Evolutionary conservation across 2,797 vertebrate species (phyloP).

Genomic region (Danio tinwini): DNA sequence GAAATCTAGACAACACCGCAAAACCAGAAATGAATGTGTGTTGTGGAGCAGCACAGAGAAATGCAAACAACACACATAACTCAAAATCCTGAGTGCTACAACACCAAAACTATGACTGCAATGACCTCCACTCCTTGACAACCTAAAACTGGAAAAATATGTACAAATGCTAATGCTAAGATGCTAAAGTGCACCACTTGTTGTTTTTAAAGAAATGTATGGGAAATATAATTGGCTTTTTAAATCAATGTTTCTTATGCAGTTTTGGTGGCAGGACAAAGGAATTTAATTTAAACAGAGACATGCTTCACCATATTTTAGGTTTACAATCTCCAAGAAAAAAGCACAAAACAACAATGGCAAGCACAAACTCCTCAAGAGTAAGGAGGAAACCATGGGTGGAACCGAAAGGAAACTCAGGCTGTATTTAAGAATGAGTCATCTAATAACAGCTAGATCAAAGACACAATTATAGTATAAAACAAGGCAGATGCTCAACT

Average conservation of each 20-base stretch:
- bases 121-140: neutral
- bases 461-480: slow-evolving; percentile 2
- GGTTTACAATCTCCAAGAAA: neutral
- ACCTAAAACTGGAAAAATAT: neutral
- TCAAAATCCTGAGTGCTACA: neutral
- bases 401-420: neutral
- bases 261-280: neutral
- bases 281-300: neutral
- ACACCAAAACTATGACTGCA: neutral
- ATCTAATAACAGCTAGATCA: slow-evolving; percentile 9
- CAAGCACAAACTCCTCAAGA: neutral
- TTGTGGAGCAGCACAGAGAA: neutral
- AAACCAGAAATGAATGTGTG: slow-evolving; percentile 2
- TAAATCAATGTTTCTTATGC: neutral
- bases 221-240: neutral
- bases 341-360: neutral
- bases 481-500: neutral
- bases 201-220: neutral
- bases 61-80: slow-evolving; percentile 16
- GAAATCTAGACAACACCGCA: slow-evolving; percentile 16
- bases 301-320: neutral
- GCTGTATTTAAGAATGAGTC: neutral
- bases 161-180: too few relatives aligned
- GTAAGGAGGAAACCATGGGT: slow-evolving; percentile 13
- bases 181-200: neutral